Evolutionary conservation across 2,888 invertebrate genomes (phyloP), one percentile per base, ranked within the genome.

Genomic region (Agrilus biguttatus): DNA sequence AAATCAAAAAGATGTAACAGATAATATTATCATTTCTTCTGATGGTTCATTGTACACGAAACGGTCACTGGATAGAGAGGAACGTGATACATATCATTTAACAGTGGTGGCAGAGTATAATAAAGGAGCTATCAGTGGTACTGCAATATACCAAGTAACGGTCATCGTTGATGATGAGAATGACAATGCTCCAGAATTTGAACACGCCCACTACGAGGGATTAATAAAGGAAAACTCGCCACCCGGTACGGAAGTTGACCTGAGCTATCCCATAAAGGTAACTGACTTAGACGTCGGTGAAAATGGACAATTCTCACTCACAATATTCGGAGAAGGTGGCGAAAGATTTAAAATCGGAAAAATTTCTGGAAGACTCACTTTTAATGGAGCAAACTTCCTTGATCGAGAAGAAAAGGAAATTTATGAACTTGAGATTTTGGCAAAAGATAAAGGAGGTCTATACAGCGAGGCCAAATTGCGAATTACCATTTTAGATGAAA

Each of bases 161-260:
- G 74, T 90, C 28, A 70, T 78, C 42, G 86, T 90, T 1, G 83
- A 85, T 46, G 90, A 91, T 58, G 85, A 85, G 47, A 90, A 91
- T 56, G 90, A 90, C 56, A 89, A 89, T 56, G 74, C 87, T 4
- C 92, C 93, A 0, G 63, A 76, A 44, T 92, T 93, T 60, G 79
- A 81, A 49, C 66, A 74, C 10, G 58, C 73, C 1, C 61, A 70
- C 1, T 92, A 89, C 59, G 82, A 85, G 54, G 87, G 88, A 1
- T 71, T 73, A 46, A 80, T 93, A 13, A 66, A 69, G 36, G 92
- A 93, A 67, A 89, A 92, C 61, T 78, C 84, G 28, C 68, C 69
- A 8, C 67, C 71, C 34, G 80, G 80, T 7, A 79, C 81, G 1
- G 80, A 82, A 61, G 77, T 89, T 1, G 73, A 74, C 49, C 68